Conservation (phyloP, 64 coral and sea anemone species). For the Trachythela sp. region DNA sequence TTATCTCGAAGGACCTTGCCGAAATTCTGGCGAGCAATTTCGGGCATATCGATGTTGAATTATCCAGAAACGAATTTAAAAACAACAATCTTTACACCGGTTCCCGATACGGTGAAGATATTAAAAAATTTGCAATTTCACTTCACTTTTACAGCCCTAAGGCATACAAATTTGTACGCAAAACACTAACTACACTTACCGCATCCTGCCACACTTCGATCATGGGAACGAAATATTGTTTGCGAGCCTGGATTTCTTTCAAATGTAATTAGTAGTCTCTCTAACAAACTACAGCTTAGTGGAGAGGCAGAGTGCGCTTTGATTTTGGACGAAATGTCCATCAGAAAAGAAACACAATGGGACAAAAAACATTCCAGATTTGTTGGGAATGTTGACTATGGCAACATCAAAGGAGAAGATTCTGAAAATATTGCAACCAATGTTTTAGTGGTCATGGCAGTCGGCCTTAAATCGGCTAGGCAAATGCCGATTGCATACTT, state of each 20-base stretch:
- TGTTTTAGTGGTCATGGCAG: background rate
- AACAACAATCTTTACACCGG: too few species aligned
- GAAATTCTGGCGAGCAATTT: too few species aligned
- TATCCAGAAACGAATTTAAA: too few species aligned
- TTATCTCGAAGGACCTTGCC: too few species aligned
- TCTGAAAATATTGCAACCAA: background rate
- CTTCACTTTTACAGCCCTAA: too few species aligned
- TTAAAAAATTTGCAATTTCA: too few species aligned
- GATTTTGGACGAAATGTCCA: background rate
- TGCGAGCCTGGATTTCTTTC: background rate
- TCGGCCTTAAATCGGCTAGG: background rate
- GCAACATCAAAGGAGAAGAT: background rate
- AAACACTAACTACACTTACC: slow-evolving; percentile 15
- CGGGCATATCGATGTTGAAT: too few species aligned
- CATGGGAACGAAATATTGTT: background rate
- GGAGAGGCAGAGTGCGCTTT: too few species aligned
- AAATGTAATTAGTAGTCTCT: background rate
- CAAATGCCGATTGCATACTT: background rate
- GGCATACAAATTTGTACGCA: too few species aligned
- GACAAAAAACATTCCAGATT: background rate
- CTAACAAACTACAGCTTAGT: background rate
- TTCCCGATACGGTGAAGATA: too few species aligned
- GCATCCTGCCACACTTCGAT: background rate
- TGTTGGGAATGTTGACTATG: slow-evolving; percentile 13
- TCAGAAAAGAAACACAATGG: background rate